Conservation (phyloP, 2,797 vertebrate species). For the Menidia menidia region DNA sequence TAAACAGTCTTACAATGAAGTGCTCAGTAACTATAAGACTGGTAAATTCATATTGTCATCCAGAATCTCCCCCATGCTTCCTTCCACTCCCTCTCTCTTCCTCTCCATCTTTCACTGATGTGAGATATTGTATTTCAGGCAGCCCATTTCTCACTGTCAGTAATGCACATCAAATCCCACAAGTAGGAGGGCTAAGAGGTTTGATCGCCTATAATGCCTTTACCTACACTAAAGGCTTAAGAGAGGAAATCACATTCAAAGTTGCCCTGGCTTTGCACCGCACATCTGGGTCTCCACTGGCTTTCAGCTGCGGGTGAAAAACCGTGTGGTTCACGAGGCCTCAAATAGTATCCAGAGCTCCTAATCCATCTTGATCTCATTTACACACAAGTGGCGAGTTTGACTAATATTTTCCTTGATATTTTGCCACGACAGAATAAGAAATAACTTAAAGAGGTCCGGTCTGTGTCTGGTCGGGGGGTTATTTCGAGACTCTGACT, state of each 20-base stretch:
- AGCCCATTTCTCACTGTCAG: conserved; percentile 85
- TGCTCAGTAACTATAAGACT: not conserved
- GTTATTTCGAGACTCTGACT: conserved; percentile 67
- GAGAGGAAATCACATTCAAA: conserved; percentile 83
- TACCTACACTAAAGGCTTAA: conserved; percentile 78
- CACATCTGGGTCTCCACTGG: conserved; percentile 72
- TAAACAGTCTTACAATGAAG: not conserved
- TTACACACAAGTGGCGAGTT: conserved; percentile 77
- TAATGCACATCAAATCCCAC: conserved; percentile 84
- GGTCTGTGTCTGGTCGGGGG: conserved; percentile 43
- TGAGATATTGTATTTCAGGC: conserved; percentile 84
- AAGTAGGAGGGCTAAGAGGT: conserved; percentile 79
- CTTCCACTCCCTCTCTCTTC: conserved; percentile 29
- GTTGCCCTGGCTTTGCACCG: conserved; percentile 54
- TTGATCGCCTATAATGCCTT: conserved; percentile 80
- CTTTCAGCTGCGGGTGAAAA: conserved; percentile 68
- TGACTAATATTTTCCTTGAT: conserved; percentile 83
- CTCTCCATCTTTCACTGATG: conserved; percentile 65
- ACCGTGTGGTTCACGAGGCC: conserved; percentile 63
- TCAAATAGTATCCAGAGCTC: conserved; percentile 77
- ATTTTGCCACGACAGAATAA: conserved; percentile 59
- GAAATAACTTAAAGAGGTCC: conserved; percentile 53
- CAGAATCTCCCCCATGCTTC: conserved; percentile 39
- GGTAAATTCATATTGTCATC: conserved; percentile 47
- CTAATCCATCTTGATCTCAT: conserved; percentile 83